phyloP scores from a whole-genome alignment of 2,113 vertebrate genomes.

The Phylloscopus trochilus region DNA sequence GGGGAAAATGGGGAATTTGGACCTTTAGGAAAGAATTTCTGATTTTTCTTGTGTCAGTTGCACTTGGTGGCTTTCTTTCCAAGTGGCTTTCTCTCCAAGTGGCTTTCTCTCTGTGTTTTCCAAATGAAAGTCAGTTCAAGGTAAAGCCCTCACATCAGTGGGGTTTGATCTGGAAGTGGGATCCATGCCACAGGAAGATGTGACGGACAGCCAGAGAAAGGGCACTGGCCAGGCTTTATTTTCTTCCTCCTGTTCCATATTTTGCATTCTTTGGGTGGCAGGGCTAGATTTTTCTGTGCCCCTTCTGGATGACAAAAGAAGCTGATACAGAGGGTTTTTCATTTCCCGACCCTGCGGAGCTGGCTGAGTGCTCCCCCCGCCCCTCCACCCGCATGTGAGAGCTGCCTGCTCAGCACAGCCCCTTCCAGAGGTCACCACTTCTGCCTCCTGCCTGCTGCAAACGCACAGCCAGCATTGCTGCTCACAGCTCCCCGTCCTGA shows the following conservation, averaged over 20 bases:
- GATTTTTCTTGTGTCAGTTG: not conserved
- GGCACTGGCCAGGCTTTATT: not conserved
- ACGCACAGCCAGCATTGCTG: not conserved
- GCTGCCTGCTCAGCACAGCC: constrained; percentile 64
- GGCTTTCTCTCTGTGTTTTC: not conserved
- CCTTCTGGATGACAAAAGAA: constrained; percentile 39
- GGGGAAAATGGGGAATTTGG: not conserved
- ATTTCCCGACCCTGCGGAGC: constrained; percentile 48
- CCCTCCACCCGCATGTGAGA: not conserved
- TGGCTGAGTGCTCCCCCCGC: not conserved
- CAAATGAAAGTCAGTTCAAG: not conserved
- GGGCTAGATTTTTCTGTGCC: not conserved
- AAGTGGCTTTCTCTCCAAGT: not conserved
- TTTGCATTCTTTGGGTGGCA: not conserved
- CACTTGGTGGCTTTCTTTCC: not conserved
- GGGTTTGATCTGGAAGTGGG: not conserved
- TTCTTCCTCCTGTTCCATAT: not conserved
- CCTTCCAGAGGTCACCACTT: constrained; percentile 47
- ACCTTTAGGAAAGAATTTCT: not conserved
- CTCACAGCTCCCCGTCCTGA: not conserved
- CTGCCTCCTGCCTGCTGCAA: not conserved
- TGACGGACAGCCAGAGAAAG: not conserved
- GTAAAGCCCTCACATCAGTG: not conserved
- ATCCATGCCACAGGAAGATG: not conserved
- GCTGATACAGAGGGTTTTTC: constrained; percentile 51